Evolutionary conservation across 2,888 invertebrate genomes (phyloP), one percentile per base, ranked within the genome.

Genomic region (Cryptocephalus primarius): DNA sequence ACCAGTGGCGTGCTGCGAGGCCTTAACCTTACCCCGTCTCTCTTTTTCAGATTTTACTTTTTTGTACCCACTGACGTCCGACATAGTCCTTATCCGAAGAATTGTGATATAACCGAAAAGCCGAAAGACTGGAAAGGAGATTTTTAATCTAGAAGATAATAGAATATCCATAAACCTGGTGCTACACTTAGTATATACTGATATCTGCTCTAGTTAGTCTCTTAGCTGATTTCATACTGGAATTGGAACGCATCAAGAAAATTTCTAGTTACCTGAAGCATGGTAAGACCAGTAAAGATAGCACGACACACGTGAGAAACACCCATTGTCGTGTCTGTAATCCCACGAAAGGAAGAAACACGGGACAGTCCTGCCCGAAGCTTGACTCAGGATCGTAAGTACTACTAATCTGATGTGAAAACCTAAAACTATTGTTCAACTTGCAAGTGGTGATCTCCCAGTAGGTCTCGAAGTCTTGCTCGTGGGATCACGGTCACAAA

Each of bases 291-390:
- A 55, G 50, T 43, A 57, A 53, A 44, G 43, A 55, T 50, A 56
- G 55, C 48, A 51, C 53, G 43, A 52, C 55, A 47, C 44, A 60
- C 53, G 52, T 65, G 55, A 66, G 60, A 48, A 59, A 59, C 38
- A 56, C 56, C 43, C 57, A 62, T 48, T 65, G 65, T 58, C 59
- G 58, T 49, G 62, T 63, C 51, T 67, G 66, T 51, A 60, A 67
- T 59, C 63, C 62, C n/a, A 59, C 60, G 52, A 63, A 61, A 50
- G 58, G 57, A 55, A 63, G 61, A 68, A 68, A 58, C 58, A 70
- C 70, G 70, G 70, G 70, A 68, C 70, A 70, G 51, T 60, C 69
- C 51, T 70, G 70, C 66, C 70, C 70, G 47, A 69, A 68, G 60
- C 69, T 70, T 55, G 69, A 70, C 57, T 66, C 63, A 55, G 65